A percentile compares a stretch with the other conserved stretches of the same genome.
Evolutionary conservation across 1,140 invertebrate genomes (phyloP).

Genomic region (Globodera ellingtonae): DNA sequence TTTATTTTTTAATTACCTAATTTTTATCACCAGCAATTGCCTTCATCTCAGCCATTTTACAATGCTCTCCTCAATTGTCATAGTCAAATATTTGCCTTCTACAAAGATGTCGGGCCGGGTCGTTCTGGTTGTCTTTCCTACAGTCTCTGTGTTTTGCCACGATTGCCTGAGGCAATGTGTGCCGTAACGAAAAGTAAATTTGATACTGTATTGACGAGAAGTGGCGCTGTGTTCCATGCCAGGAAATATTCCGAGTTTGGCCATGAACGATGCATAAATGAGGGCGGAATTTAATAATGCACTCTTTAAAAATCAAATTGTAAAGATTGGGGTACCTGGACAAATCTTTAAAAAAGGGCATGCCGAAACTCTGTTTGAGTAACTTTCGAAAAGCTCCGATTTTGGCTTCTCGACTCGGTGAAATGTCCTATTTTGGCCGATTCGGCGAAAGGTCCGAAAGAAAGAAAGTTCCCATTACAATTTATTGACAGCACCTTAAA

Average conservation of each 20-base stretch:
- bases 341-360: too few species aligned
- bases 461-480: too few species aligned
- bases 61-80: slow-evolving; percentile 24
- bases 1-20: slow-evolving; percentile 3
- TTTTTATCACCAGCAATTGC: slow-evolving; percentile 11
- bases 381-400: too few species aligned
- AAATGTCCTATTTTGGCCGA: too few species aligned
- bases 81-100: slow-evolving; percentile 29
- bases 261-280: not conserved
- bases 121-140: slow-evolving; percentile 26
- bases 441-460: too few species aligned
- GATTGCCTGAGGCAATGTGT: not conserved
- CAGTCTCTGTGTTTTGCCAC: slow-evolving; percentile 30
- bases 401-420: too few species aligned
- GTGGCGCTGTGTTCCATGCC: slow-evolving; percentile 1
- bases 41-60: slow-evolving; percentile 18
- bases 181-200: slow-evolving; percentile 16
- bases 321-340: too few species aligned
- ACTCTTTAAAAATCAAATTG: too few species aligned
- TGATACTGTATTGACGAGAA: not conserved
- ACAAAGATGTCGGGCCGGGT: slow-evolving; percentile 20
- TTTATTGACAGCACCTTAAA: too few species aligned
- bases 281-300: not conserved
- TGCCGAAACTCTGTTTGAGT: too few species aligned
- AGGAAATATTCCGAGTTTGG: slow-evolving; percentile 20